Conservation (phyloP, 2,888 invertebrate genomes). For the Idaea straminata region DNA sequence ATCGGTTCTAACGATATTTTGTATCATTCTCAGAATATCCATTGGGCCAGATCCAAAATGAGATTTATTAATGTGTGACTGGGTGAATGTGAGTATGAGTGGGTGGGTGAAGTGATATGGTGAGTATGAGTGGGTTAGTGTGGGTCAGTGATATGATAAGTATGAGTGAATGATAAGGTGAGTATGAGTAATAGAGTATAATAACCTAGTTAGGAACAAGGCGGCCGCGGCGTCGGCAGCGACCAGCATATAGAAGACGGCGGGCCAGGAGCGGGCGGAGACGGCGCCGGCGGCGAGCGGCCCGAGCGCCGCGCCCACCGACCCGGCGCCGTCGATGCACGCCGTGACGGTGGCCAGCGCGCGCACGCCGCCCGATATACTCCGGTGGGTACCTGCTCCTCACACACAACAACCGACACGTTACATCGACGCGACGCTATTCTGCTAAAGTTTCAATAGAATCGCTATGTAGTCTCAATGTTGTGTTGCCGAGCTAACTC, state of each 20-base stretch:
- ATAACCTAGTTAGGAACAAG: slow-evolving; percentile 80
- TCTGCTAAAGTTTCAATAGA: no score
- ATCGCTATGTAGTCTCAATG: no score
- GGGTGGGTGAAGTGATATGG: background rate
- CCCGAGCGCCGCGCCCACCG: slow-evolving; percentile 92
- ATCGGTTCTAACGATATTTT: no score
- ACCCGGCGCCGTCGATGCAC: slow-evolving; percentile 95
- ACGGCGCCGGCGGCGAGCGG: slow-evolving; percentile 93
- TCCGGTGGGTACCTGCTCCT: slow-evolving; percentile 86
- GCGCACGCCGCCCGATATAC: slow-evolving; percentile 90
- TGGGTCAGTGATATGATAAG: background rate
- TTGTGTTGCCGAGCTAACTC: no score
- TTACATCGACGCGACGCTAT: no score
- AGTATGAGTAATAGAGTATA: background rate
- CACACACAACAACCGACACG: background rate
- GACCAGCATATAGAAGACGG: slow-evolving; percentile 96
- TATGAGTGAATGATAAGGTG: no score
- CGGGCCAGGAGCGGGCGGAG: slow-evolving; percentile 86
- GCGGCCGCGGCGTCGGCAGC: slow-evolving; percentile 88
- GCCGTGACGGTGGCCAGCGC: slow-evolving; percentile 98
- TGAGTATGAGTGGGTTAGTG: background rate
- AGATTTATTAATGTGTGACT: no score
- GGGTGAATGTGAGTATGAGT: no score
- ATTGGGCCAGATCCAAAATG: no score
- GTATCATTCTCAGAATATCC: no score